phyloP scores from a whole-genome alignment of 2,797 vertebrate species.

The Artibeus lituratus region DNA sequence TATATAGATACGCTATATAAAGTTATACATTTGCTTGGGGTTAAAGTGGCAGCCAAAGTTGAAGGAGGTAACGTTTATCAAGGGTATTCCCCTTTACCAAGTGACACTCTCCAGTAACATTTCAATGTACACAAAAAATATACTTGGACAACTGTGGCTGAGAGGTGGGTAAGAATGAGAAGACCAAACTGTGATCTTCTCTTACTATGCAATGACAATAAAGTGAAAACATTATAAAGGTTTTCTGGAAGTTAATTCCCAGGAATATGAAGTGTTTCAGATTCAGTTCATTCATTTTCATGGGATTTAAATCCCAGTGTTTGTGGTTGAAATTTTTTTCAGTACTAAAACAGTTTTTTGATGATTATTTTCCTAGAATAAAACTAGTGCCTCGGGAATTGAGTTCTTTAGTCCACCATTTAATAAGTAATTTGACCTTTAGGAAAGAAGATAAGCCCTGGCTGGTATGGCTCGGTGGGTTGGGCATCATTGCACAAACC shows the following conservation, averaged over 20 bases:
- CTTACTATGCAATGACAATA: neutral
- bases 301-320: neutral
- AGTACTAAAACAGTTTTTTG: neutral
- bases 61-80: neutral
- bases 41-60: neutral
- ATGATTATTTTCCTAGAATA: constrained; percentile 28
- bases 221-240: neutral
- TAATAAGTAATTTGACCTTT: neutral
- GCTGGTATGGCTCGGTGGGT: neutral
- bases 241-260: neutral
- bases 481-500: too few species aligned
- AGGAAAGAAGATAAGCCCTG: too few species aligned
- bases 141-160: neutral
- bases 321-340: neutral
- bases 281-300: neutral
- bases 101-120: neutral
- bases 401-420: neutral
- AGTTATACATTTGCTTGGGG: neutral
- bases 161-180: neutral
- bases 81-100: neutral
- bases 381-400: neutral
- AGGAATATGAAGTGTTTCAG: neutral
- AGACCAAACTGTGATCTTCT: neutral
- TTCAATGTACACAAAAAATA: neutral
- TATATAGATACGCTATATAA: accelerated